Evolutionary conservation across 1,140 invertebrate genomes (phyloP).

Genomic region (Eueides isabella): DNA sequence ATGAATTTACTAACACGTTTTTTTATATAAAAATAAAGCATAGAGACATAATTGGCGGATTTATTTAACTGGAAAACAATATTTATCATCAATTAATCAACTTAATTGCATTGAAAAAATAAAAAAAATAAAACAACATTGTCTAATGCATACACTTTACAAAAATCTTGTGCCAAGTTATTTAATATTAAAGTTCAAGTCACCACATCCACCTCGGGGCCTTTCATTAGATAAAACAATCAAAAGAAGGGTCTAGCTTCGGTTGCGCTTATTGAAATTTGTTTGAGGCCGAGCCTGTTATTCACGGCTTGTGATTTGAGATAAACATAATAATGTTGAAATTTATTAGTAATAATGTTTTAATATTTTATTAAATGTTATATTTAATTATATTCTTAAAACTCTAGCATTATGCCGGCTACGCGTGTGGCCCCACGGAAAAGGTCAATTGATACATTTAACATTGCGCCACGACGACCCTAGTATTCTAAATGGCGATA

Average conservation of each 20-base stretch:
- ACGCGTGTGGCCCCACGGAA: too few relatives aligned
- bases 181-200: constrained; percentile 17
- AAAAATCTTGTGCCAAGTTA: neutral
- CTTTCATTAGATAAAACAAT: constrained; percentile 24
- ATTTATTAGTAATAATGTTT: neutral
- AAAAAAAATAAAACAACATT: neutral
- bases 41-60: too few relatives aligned
- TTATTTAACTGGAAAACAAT: too few relatives aligned
- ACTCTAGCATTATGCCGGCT: neutral
- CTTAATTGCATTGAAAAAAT: too few relatives aligned
- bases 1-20: neutral
- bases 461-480: too few relatives aligned
- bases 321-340: neutral
- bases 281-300: constrained; percentile 12
- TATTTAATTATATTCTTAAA: neutral
- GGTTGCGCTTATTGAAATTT: constrained; percentile 30
- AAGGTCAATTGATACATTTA: too few relatives aligned
- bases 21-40: too few relatives aligned
- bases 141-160: neutral
- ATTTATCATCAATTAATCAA: too few relatives aligned
- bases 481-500: neutral
- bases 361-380: neutral
- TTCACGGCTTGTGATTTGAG: neutral
- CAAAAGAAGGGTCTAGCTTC: constrained; percentile 4
- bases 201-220: neutral